Conservation (phyloP, 2,113 vertebrate species). For the Muntiacus muntjak region DNA sequence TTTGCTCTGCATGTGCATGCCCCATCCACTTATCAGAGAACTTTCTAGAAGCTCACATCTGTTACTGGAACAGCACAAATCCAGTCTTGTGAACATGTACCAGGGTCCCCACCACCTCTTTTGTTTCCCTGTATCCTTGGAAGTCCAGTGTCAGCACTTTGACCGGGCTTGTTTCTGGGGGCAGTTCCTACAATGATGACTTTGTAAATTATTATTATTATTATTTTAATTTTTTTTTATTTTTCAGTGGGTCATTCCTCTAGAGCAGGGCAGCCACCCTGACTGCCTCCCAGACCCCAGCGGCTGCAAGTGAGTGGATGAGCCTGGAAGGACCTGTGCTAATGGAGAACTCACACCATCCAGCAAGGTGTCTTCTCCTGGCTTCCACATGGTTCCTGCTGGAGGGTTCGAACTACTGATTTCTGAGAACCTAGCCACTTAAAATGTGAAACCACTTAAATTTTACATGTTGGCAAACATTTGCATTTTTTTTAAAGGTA, state of each 20-base stretch:
- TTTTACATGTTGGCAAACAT: not conserved
- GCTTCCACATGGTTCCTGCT: not conserved
- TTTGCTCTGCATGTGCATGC: not conserved
- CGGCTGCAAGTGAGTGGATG: no score
- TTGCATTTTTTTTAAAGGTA: not conserved
- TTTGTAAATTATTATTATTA: not conserved
- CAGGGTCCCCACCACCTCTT: not conserved
- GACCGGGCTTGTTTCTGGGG: not conserved
- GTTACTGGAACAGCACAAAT: not conserved
- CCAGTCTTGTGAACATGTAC: not conserved
- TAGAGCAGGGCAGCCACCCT: no score
- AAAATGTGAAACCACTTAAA: not conserved
- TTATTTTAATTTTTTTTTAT: no score
- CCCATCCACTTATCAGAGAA: not conserved
- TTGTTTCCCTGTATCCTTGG: not conserved
- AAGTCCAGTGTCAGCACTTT: not conserved
- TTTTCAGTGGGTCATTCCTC: not conserved
- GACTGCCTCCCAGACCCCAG: not conserved
- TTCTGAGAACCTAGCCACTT: not conserved
- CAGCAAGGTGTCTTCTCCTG: not conserved
- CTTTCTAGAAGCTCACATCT: not conserved
- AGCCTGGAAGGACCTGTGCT: not conserved
- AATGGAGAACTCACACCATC: accelerated
- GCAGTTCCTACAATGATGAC: not conserved
- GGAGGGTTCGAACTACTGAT: not conserved